A percentile compares a stretch with the other conserved stretches of the same genome.
These are phyloP conservation scores for Cranoglanis bouderius DNA, from an alignment of 2,113 vertebrate genomes.

Conservation along the genomic window DNA sequence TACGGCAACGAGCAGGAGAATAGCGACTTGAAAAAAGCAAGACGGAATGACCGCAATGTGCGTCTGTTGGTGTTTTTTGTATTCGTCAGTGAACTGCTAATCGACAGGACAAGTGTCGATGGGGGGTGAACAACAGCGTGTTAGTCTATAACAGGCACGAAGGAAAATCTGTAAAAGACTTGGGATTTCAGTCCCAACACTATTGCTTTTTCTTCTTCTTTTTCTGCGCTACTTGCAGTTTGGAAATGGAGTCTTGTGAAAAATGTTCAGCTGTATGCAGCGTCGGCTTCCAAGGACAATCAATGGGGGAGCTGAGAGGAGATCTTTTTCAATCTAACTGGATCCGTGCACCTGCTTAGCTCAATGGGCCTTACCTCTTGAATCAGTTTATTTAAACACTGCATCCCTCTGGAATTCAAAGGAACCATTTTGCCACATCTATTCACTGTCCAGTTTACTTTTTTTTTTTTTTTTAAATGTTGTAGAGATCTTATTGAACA, in stretches of 20 bases:
- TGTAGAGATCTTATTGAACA: slow-evolving; percentile 52
- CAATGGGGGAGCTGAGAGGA: slow-evolving; percentile 74
- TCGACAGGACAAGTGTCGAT: slow-evolving; percentile 64
- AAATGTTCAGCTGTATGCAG: slow-evolving; percentile 68
- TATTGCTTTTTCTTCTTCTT: slow-evolving; percentile 45
- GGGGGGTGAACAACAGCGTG: slow-evolving; percentile 44
- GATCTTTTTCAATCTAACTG: slow-evolving; percentile 67
- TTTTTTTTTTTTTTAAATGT: slow-evolving; percentile 55
- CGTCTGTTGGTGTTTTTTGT: slow-evolving; percentile 76
- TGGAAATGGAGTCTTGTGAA: slow-evolving; percentile 72
- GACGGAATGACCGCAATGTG: slow-evolving; percentile 74
- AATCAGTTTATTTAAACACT: slow-evolving; percentile 71
- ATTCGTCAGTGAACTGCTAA: slow-evolving; percentile 75
- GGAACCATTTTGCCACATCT: slow-evolving; percentile 84
- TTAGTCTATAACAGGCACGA: slow-evolving; percentile 66
- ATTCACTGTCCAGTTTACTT: slow-evolving; percentile 71
- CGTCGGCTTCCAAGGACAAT: slow-evolving; percentile 79
- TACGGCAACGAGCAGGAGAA: slow-evolving; percentile 79
- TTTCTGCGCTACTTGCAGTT: slow-evolving; percentile 55
- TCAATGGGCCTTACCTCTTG: slow-evolving; percentile 78
- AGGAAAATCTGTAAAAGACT: slow-evolving; percentile 56
- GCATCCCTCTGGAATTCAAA: slow-evolving; percentile 75
- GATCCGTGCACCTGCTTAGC: slow-evolving; percentile 81
- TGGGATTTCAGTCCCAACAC: slow-evolving; percentile 18
- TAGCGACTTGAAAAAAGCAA: slow-evolving; percentile 68